Evolutionary conservation across 1,140 invertebrate species (phyloP).

Genomic region (Drosophila hydei): DNA sequence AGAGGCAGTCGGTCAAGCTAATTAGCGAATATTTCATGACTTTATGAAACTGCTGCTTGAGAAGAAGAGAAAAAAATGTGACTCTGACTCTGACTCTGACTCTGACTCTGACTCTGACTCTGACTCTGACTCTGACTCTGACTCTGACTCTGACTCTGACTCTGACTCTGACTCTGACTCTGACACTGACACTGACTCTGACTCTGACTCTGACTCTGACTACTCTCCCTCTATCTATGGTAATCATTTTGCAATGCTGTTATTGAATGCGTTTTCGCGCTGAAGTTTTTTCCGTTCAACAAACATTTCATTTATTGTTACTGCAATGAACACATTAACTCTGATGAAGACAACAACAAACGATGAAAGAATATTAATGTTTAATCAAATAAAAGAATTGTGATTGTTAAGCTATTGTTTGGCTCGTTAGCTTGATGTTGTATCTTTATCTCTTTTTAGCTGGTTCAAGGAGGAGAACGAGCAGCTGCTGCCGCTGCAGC

Average conservation of each 20-base stretch:
- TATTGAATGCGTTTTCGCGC: slow-evolving; percentile 10
- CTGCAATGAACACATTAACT: slow-evolving; percentile 68
- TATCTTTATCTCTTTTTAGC: slow-evolving; percentile 70
- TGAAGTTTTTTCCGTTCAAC: slow-evolving; percentile 13
- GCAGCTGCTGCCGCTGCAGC: slow-evolving; percentile 86
- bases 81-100: too few relatives aligned
- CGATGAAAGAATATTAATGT: background rate
- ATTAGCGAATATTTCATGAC: too few relatives aligned
- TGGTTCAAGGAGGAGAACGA: slow-evolving; percentile 90
- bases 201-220: too few relatives aligned
- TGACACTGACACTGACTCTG: too few relatives aligned
- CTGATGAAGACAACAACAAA: slow-evolving; percentile 56
- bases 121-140: too few relatives aligned
- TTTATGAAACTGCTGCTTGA: too few relatives aligned
- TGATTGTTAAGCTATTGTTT: slow-evolving; percentile 13
- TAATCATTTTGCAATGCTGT: slow-evolving; percentile 21
- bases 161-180: too few relatives aligned
- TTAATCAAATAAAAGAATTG: slow-evolving; percentile 10
- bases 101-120: too few relatives aligned
- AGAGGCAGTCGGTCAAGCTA: too few relatives aligned
- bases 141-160: too few relatives aligned
- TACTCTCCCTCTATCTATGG: background rate
- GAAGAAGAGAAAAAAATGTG: too few relatives aligned
- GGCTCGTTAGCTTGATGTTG: slow-evolving; percentile 42
- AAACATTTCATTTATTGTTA: slow-evolving; percentile 57